Conservation (phyloP, 2,113 vertebrate genomes). For the Pteronura brasiliensis region DNA sequence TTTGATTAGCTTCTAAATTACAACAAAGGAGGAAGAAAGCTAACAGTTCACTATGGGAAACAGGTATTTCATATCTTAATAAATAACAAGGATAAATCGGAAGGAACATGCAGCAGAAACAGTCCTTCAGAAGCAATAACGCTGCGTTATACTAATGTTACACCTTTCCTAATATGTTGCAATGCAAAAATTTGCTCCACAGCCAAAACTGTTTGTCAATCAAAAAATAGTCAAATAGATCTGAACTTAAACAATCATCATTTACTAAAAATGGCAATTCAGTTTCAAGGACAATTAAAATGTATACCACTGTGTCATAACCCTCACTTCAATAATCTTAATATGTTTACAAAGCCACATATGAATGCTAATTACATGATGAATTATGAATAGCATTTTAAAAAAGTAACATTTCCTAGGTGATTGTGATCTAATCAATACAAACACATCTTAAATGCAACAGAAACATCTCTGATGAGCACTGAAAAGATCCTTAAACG, state of each 20-base stretch:
- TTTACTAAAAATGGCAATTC: slow-evolving; percentile 25
- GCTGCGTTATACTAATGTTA: neutral
- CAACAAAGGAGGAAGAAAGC: neutral
- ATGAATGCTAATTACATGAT: slow-evolving; percentile 47
- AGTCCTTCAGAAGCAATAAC: neutral
- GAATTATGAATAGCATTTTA: slow-evolving; percentile 67
- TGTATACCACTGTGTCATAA: neutral
- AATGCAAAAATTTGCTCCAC: neutral
- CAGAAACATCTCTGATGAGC: slow-evolving; percentile 69
- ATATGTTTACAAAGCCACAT: neutral
- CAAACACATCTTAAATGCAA: slow-evolving; percentile 52
- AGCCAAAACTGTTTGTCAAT: neutral
- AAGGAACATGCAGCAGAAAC: neutral
- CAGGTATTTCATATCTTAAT: slow-evolving; percentile 11
- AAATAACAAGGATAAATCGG: neutral
- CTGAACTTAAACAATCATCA: neutral
- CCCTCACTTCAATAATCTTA: slow-evolving; percentile 1
- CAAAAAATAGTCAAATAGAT: slow-evolving; percentile 17
- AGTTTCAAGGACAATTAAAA: slow-evolving; percentile 39
- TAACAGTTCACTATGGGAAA: neutral
- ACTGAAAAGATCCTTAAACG: slow-evolving; percentile 66
- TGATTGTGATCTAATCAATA: slow-evolving; percentile 59
- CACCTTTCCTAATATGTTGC: neutral
- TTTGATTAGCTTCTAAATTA: slow-evolving; percentile 10
- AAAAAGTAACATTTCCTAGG: slow-evolving; percentile 58